Evolutionary conservation across 2,113 vertebrate genomes (phyloP).

Genomic region (Rhinichthys klamathensis): DNA sequence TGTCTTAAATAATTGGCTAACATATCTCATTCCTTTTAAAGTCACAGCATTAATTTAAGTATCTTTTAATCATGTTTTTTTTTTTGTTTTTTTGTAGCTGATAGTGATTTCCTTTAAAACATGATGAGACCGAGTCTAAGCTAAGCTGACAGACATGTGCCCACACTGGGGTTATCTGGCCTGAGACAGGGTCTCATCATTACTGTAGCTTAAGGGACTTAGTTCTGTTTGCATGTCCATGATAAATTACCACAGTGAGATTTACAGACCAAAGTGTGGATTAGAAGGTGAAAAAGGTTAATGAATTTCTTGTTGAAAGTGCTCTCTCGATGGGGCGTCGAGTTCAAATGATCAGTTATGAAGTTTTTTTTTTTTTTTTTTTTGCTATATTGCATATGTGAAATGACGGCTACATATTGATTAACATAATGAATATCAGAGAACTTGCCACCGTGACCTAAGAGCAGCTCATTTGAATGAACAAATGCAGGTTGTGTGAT

Average conservation of each 20-base stretch:
- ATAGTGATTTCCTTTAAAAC: not conserved
- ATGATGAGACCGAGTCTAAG: not conserved
- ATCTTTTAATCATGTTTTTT: not conserved
- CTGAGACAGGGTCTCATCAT: slow-evolving; percentile 26
- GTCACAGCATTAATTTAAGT: not conserved
- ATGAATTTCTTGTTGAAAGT: slow-evolving; percentile 38
- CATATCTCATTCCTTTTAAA: not conserved
- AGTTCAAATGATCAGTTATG: not conserved
- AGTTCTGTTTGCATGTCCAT: slow-evolving; percentile 29
- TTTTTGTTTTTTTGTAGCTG: not conserved
- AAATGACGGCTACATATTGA: slow-evolving; percentile 24
- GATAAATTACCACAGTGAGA: slow-evolving; percentile 40
- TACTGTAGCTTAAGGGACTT: slow-evolving; percentile 44
- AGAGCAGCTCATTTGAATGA: slow-evolving; percentile 48
- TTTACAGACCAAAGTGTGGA: slow-evolving; percentile 32
- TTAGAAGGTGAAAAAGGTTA: slow-evolving; percentile 49
- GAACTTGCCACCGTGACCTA: slow-evolving; percentile 20
- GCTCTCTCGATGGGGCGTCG: not conserved
- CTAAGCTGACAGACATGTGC: not conserved
- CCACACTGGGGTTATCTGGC: slow-evolving; percentile 21
- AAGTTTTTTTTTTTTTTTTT: not conserved
- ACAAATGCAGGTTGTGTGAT: slow-evolving; percentile 39
- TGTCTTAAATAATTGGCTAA: not conserved
- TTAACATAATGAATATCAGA: slow-evolving; percentile 50
- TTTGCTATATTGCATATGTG: not conserved